Conservation (phyloP, 2,113 vertebrate species). For the Telmatochromis sp. region DNA sequence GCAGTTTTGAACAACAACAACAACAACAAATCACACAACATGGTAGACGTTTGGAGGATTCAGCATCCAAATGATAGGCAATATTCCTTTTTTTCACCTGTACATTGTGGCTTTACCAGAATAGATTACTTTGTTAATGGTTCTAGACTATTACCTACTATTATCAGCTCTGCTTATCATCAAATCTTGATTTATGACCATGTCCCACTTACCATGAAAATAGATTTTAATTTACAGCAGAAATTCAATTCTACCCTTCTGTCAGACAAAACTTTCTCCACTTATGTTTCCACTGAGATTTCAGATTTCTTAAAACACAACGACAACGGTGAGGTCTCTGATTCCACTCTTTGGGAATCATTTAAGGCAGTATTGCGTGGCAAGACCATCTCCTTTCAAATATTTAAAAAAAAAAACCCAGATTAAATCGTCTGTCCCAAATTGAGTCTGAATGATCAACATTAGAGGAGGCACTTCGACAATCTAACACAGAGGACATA, state of each 20-base stretch:
- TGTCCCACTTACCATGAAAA: neutral
- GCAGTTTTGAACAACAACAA: fast-evolving
- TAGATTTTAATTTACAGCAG: neutral
- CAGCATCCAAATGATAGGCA: fast-evolving
- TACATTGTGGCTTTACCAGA: fast-evolving
- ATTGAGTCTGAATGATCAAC: too few species aligned
- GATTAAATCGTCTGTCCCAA: too few species aligned
- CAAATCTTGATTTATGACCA: neutral
- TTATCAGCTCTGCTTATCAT: neutral
- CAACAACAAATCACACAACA: neutral
- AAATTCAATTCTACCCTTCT: neutral
- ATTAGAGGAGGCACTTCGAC: fast-evolving
- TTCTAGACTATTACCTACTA: fast-evolving
- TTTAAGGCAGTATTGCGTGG: too few species aligned
- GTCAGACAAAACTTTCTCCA: neutral
- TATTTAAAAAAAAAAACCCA: fast-evolving
- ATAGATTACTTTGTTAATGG: neutral
- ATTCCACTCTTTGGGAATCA: fast-evolving
- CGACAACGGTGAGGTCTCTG: fast-evolving
- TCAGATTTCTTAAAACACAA: neutral
- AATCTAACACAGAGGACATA: fast-evolving
- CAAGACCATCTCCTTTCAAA: too few species aligned
- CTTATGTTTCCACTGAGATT: neutral
- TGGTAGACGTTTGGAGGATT: neutral
- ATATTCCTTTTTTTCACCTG: neutral